Evolutionary conservation across 2,113 vertebrate species (phyloP).

Genomic region (Alligator sinensis): DNA sequence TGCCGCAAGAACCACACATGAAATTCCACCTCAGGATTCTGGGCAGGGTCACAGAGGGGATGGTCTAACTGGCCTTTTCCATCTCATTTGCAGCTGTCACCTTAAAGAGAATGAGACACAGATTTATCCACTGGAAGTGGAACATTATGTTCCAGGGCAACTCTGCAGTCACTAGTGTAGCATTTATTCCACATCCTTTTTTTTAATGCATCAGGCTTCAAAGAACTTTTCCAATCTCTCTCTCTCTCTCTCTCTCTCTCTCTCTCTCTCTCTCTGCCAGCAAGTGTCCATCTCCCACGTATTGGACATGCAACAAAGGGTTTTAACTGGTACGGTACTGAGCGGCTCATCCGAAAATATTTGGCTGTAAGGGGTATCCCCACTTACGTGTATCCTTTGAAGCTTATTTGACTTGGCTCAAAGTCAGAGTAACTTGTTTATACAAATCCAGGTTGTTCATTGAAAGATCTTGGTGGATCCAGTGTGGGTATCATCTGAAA

Average conservation of each 20-base stretch:
- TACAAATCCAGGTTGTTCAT: not conserved
- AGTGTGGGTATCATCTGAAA: not conserved
- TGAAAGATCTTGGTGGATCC: not conserved
- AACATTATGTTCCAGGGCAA: not conserved
- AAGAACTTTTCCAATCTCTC: not conserved
- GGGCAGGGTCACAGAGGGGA: not conserved
- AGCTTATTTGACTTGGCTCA: not conserved
- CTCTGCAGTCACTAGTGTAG: not conserved
- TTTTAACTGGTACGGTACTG: slow-evolving; percentile 97
- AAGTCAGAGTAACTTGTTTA: not conserved
- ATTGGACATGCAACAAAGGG: slow-evolving; percentile 90
- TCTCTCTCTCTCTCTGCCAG: slow-evolving; percentile 66
- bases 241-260: too few relatives aligned
- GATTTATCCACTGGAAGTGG: not conserved
- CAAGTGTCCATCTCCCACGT: slow-evolving; percentile 92
- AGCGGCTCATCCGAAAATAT: slow-evolving; percentile 91
- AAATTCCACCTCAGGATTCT: not conserved
- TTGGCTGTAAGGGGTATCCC: slow-evolving; percentile 85
- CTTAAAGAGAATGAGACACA: not conserved
- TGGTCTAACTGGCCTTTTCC: not conserved
- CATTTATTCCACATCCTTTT: not conserved
- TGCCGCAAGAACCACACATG: not conserved
- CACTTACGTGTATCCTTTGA: slow-evolving; percentile 90
- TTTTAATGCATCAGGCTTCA: not conserved
- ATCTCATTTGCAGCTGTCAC: not conserved